Evolutionary conservation across 2,888 invertebrate genomes (phyloP), one percentile per base, ranked within the genome.

Genomic region (Trypoxylon attenuatum): DNA sequence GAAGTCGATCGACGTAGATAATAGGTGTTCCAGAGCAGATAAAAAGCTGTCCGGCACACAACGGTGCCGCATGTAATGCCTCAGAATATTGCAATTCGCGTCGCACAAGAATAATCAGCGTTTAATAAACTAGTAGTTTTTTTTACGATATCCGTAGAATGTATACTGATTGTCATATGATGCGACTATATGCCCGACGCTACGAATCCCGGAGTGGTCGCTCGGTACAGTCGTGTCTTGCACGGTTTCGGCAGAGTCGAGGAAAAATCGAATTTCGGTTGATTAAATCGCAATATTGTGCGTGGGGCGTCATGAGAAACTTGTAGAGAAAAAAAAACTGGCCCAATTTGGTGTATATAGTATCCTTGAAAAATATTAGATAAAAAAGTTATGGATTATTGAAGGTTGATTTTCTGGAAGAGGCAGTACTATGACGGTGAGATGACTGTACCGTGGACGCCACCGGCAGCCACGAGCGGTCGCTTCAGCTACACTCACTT

Each of bases 381-480:
- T 2, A 57, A 15, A 15, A 5, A 45, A 79, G 79, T 78, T 85
- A 85, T 84, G 67, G 59, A 56, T 65, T 55, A 65, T 63, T 39
- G 47, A 81, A 78, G 41, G 15, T 54, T 46, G 54, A 68, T 70
- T 71, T 76, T 73, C 58, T 56, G 46, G 66, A 54, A 65, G 52
- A 54, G 52, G 49, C 45, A 50, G 16, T 45, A 13, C 6, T 47
- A 33, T 45, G 43, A 43, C 67, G 63, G 69, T 25, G 60, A 65
- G 25, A 8, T 38, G 76, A 75, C 76, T 84, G 84, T 84, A 81
- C 83, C 56, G 64, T 75, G 76, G 84, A 84, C 84, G 84, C 84
- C 80, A 80, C 79, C 74, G 80, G 77, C 76, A 73, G 73, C 78
- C 71, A 77, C 73, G 76, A 76, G 75, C 76, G 71, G 72, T 70